Evolutionary conservation across 2,113 vertebrate genomes (phyloP), one percentile per base, ranked within the genome.

Genomic region (Arvicanthis niloticus): DNA sequence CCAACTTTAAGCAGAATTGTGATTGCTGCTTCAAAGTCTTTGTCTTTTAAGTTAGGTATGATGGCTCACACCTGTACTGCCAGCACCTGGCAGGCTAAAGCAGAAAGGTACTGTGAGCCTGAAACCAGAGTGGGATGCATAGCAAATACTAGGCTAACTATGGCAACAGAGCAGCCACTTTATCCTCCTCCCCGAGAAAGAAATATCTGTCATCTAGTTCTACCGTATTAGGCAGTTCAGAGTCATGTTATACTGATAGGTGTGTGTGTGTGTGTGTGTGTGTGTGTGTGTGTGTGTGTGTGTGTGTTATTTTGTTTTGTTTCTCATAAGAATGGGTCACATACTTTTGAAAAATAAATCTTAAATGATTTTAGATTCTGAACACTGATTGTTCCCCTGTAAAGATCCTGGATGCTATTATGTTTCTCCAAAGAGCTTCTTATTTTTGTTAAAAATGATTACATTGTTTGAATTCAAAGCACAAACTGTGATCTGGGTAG

Each of bases 331-430:
- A 42, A 91, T 65, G 65, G 7, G 21, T 89, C 10, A 19, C 56
- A 80, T 67, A 76, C n/a, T 90, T 67, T 48, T 92, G 37, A 84
- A 37, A 68, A 68, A 8, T 67, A 42, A 51, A 67, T 91, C 29
- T 34, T 82, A 51, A 87, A 26, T 88, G 26, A 96, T 68, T 96
- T 95, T 92, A 85, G 78, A 88, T 81, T 88, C 34, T 95, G 34
- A 48, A 91, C 93, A 90, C 76, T 89, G 62, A 82, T 73, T 89
- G 10, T 60, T 88, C n/a, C 65, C 0, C 67, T 68, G 7, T 51
- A 91, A 19, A 90, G 40, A 90, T 19, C 37, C 24, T 2, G 9
- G 67, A 84, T 58, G 42, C 15, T 85, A 7, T 65, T 88, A 9
- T 67, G 17, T 87, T 91, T 90, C 88, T 95, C 60, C 19, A 37